Base-by-base conservation (phyloP, 1,140 invertebrate genomes). In the Cyclina sinensis region DNA sequence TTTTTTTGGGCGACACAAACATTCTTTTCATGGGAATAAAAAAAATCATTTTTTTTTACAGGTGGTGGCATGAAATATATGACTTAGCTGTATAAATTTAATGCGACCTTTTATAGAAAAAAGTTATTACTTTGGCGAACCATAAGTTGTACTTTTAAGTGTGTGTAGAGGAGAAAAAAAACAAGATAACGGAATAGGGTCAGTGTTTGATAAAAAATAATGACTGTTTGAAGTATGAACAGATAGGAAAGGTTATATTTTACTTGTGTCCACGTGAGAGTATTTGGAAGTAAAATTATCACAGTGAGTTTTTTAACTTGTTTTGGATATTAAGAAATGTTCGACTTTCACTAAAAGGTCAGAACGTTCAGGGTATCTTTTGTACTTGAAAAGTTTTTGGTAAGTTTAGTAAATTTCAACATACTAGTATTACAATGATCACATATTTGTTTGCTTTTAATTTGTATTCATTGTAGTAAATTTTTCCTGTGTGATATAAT, bases 1-100 rank as follows among this genome's bases (percentile, higher is more conserved):
- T 80, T 83, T 83, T 68, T 80, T 80, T 59, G 12, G 46, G 35
- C 46, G n/a, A 83, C 35, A 83, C 80, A 83, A 83, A 59, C 43
- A 81, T 59, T 62, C 78, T 81, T 81, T 81, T 81, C 57, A 83
- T 48, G 39, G 78, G 48, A 80, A 32, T 39, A 48, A 76, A 76
- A 65, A 54, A 54, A 70, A 70, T n/a, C 35, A n/a, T 57, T 32
- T 37, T 30, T 14, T 70, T 70, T 70, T 70, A 70, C 65, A 35
- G 65, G 35, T 0, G 0, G 21, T 37, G 14, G 65, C 65, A 37
- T 70, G 65, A 70, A 37, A 70, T 39, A 70, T 70, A 35, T 5
- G 65, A 37, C 32, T 70, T 70, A 37, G 65, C 24, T 21, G 21
- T 70, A 70, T 70, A 70, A 70, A 70, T 70, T 70, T 70, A 70